Evolutionary conservation across 2,113 vertebrate genomes (phyloP), one percentile per base, ranked within the genome.

Genomic region (Pygoscelis adeliae): DNA sequence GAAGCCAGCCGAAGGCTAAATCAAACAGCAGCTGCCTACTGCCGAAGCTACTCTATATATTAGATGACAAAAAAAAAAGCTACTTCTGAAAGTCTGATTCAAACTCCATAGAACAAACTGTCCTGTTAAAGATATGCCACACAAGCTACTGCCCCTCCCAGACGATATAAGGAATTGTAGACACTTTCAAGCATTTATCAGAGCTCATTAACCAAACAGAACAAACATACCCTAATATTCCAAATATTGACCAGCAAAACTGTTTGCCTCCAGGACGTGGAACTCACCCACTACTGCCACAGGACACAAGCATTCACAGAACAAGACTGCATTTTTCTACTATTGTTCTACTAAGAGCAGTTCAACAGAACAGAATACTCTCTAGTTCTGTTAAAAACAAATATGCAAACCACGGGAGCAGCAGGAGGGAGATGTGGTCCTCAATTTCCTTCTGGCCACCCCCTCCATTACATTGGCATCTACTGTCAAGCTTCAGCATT

Each of bases 91-190:
- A 32, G 52, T 32, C 17, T 40, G 30, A 47, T 5, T 29, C 0
- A 13, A 95, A 47, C 42, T 56, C 25, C 25, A 16, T 4, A 6
- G 34, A 32, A 16, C 69, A 17, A 23, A 10, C 30, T 3, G 19
- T 32, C 26, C 50, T 22, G 32, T 25, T 38, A 34, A 46, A 77
- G 65, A 30, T 10, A 17, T 2, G 9, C 21, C 27, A 15, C 10
- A 22, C 1, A 23, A 65, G 23, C 52, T 46, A 19, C 49, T 27
- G 44, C 15, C 44, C 25, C 32, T 65, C 44, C 42, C 69, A 70
- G 46, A 23, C 1, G 5, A 26, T 6, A 12, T 0, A 4, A 17
- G n/a, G 1, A 5, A n/a, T 1, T 49, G 50, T 5, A 52, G 47
- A 44, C 38, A 15, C 4, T 2, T 40, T 29, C 56, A 34, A 53